phyloP scores from a whole-genome alignment of 1,140 invertebrate species.

The Lysiphlebus fabarum region DNA sequence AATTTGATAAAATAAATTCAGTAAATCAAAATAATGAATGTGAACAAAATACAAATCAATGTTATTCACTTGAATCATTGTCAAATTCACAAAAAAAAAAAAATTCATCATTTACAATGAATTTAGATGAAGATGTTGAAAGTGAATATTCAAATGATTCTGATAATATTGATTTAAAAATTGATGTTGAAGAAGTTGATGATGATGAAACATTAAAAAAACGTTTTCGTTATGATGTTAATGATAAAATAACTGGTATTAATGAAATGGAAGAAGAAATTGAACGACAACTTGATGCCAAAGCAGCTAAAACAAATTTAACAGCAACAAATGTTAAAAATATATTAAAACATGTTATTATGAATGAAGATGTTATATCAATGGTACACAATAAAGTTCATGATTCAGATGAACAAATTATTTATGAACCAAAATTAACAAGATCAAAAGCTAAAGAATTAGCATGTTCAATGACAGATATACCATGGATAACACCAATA shows the following conservation, averaged over 20 bases:
- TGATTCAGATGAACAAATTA: slow-evolving; percentile 56
- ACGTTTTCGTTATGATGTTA: slow-evolving; percentile 33
- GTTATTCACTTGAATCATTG: not conserved
- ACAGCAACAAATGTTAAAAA: slow-evolving; percentile 67
- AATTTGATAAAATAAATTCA: no score
- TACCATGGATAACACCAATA: slow-evolving; percentile 60
- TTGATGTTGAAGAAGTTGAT: slow-evolving; percentile 47
- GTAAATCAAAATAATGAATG: no score
- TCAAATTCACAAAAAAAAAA: slow-evolving; percentile 29
- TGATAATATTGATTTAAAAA: slow-evolving; percentile 44
- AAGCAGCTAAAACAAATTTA: slow-evolving; percentile 66
- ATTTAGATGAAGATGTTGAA: slow-evolving; percentile 40
- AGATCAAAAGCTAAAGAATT: slow-evolving; percentile 80
- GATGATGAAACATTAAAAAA: slow-evolving; percentile 37
- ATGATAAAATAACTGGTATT: slow-evolving; percentile 49
- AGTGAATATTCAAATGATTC: slow-evolving; percentile 45
- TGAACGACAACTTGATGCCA: slow-evolving; percentile 63
- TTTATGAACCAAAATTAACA: slow-evolving; percentile 78
- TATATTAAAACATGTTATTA: slow-evolving; percentile 70
- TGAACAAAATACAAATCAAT: not conserved
- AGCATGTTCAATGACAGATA: slow-evolving; percentile 59
- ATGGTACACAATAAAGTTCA: slow-evolving; percentile 73
- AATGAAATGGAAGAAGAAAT: slow-evolving; percentile 58
- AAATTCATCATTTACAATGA: slow-evolving; percentile 47
- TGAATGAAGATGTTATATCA: slow-evolving; percentile 79